A percentile compares a stretch with the other conserved stretches of the same genome.
phyloP scores from a whole-genome alignment of 2,113 vertebrate genomes.

The Odocoileus hemionus region DNA sequence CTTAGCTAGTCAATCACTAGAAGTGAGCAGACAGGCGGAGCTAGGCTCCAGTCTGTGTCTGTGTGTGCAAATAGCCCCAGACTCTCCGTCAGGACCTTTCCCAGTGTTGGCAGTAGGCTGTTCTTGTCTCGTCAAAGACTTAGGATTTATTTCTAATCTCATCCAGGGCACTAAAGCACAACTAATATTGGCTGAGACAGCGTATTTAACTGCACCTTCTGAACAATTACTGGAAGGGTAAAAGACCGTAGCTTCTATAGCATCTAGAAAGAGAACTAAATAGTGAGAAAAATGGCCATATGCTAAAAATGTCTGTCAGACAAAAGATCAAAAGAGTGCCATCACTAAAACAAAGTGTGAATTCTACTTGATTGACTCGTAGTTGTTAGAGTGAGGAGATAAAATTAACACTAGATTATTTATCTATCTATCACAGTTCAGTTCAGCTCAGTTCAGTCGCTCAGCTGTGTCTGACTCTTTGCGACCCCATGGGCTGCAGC shows the following conservation, averaged over 20 bases:
- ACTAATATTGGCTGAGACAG: background rate
- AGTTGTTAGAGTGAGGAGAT: background rate
- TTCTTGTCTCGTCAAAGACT: background rate
- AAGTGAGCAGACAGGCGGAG: background rate
- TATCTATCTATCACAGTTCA: background rate
- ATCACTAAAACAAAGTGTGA: background rate
- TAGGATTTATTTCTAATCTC: background rate
- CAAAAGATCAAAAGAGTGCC: background rate
- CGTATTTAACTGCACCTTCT: background rate
- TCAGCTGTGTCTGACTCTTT: background rate
- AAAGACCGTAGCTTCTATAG: background rate
- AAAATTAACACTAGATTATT: background rate
- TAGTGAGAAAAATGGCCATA: background rate
- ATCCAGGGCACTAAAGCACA: background rate
- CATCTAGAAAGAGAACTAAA: background rate
- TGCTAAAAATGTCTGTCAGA: background rate
- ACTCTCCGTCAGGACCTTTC: background rate
- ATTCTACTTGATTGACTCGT: background rate
- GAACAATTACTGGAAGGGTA: no score
- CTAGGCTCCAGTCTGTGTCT: background rate
- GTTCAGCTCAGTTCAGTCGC: background rate
- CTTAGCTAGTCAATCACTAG: background rate
- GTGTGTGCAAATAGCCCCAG: fast-evolving
- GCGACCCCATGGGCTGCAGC: background rate
- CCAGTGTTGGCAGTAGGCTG: background rate